Evolutionary conservation across 2,888 invertebrate species (phyloP), one percentile per base, ranked within the genome.

Genomic region (Drosophila pseudotalamancana): DNA sequence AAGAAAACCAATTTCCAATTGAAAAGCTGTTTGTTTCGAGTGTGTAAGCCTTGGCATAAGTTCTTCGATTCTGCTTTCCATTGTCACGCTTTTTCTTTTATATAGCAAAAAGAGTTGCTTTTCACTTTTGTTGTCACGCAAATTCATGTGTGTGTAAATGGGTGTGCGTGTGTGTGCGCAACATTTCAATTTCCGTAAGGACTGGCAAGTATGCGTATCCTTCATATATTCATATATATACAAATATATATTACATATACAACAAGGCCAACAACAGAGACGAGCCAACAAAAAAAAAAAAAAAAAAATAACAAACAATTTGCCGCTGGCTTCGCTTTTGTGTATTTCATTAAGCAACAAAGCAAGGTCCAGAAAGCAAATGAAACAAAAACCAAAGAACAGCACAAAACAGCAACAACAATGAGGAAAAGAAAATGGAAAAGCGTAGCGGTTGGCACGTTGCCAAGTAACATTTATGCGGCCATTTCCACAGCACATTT

Each of bases 101-200:
- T 72, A 57, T 27, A 39, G 14, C 35, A 67, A n/a, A 49, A 57
- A 53, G 69, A 71, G 71, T 73, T 71, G 49, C 25, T 60, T 46
- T 61, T 65, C 54, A 53, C 68, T 72, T 79, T 85, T 82, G 77
- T 82, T 76, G 72, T 59, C 62, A 53, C 64, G 65, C 65, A 77
- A 86, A 77, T 80, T 76, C 67, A 8, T 23, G 16, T 21, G 12
- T 23, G 6, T 12, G 3, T 12, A 27, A 9, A 27, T 27, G 11
- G n/a, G 14, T 29, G 6, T 21, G 11, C 6, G 23, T 23, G 23
- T 23, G 6, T 68, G 53, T 73, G 57, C 62, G 53, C 60, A 75
- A 84, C 81, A 83, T 83, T 87, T 83, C 72, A 83, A 83, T 83
- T 87, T 83, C 87, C 84, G 77, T 49, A 64, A 67, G 64, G 55